Conservation (phyloP, 2,113 vertebrate genomes). For the Maccullochella peelii region DNA sequence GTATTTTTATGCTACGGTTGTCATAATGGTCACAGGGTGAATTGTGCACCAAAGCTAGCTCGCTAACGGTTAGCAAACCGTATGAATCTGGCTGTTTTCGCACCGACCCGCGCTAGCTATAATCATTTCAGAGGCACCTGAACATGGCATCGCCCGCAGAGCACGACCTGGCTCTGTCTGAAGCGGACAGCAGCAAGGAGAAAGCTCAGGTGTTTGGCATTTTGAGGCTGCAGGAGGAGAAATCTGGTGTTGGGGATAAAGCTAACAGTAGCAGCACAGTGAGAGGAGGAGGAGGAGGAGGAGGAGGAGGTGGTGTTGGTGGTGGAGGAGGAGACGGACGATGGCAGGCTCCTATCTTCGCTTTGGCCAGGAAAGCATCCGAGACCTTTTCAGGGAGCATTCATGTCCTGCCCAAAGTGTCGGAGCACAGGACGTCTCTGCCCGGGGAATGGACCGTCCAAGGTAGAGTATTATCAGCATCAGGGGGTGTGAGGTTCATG, state of each 20-base stretch:
- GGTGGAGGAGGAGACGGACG: constrained; percentile 78
- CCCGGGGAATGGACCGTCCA: constrained; percentile 82
- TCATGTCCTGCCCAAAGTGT: constrained; percentile 85
- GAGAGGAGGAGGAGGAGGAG: constrained; percentile 72
- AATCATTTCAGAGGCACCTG: neutral
- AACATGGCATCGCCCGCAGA: constrained; percentile 86
- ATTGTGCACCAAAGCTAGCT: constrained; percentile 29
- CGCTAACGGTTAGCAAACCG: constrained; percentile 36
- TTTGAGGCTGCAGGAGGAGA: constrained; percentile 86
- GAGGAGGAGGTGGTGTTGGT: constrained; percentile 45
- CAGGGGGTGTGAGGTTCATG: neutral
- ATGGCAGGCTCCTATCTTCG: constrained; percentile 89
- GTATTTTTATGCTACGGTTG: constrained; percentile 38
- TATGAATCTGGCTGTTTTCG: constrained; percentile 23
- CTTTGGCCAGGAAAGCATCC: constrained; percentile 86
- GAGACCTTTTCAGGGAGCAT: constrained; percentile 87
- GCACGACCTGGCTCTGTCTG: constrained; percentile 83
- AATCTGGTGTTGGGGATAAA: constrained; percentile 71
- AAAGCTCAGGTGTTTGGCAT: constrained; percentile 84
- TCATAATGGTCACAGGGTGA: constrained; percentile 62
- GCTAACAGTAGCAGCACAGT: constrained; percentile 51
- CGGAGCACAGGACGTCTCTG: constrained; percentile 82
- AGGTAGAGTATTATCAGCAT: constrained; percentile 72
- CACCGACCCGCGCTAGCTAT: neutral
- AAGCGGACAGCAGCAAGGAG: constrained; percentile 82